phyloP scores from a whole-genome alignment of 2,888 invertebrate genomes.

The Nineta flava region DNA sequence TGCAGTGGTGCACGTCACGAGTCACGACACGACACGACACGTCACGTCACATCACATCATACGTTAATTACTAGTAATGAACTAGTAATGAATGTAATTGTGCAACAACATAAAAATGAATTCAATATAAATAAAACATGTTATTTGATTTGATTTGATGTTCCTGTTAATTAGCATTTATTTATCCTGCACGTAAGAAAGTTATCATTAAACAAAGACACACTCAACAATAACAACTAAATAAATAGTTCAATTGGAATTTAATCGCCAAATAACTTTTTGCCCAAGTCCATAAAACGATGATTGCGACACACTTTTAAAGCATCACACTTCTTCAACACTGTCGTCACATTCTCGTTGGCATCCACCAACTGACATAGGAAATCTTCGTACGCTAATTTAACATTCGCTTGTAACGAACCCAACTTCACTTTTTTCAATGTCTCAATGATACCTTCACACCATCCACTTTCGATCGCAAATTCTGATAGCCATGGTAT shows the following conservation, averaged over 20 bases:
- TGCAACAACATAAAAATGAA: too few species aligned
- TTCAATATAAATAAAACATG: too few species aligned
- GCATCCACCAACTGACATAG: constrained; percentile 71
- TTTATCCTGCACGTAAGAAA: constrained; percentile 14
- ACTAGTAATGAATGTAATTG: too few species aligned
- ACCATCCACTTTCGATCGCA: constrained; percentile 88
- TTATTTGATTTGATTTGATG: too few species aligned
- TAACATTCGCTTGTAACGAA: constrained; percentile 65
- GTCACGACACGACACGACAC: too few species aligned
- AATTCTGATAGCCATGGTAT: constrained; percentile 85
- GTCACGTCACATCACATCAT: too few species aligned
- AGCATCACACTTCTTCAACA: constrained; percentile 68
- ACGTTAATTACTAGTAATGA: too few species aligned
- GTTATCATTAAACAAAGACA: constrained; percentile 17
- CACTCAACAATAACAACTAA: constrained; percentile 11
- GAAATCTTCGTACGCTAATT: constrained; percentile 82
- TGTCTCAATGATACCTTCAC: constrained; percentile 69
- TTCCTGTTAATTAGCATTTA: not conserved
- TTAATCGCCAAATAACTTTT: constrained; percentile 75
- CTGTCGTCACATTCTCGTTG: constrained; percentile 53
- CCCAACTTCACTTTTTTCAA: constrained; percentile 71
- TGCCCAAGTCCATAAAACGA: constrained; percentile 77
- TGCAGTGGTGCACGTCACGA: too few species aligned
- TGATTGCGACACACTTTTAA: constrained; percentile 73
- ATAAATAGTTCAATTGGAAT: constrained; percentile 7